These are phyloP conservation scores for Porites lutea DNA, from an alignment of 64 coral and sea anemone genomes.

Conservation along the genomic window DNA sequence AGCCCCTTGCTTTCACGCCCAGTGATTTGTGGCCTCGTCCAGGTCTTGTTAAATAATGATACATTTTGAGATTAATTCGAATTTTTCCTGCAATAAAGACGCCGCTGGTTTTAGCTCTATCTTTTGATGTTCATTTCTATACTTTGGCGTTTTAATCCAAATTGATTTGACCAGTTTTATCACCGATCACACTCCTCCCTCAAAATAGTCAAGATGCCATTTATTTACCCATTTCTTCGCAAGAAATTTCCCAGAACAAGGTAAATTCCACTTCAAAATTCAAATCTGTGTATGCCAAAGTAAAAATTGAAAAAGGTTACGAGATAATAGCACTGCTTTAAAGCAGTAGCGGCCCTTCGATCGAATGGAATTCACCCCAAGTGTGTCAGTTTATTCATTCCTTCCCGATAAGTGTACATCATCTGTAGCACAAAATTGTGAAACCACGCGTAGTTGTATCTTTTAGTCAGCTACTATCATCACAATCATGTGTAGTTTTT, in stretches of 20 bases:
- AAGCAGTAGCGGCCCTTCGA: too few species aligned
- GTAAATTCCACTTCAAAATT: not conserved
- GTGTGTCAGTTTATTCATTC: too few species aligned
- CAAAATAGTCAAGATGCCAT: slow-evolving; percentile 22
- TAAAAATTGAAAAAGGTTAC: too few species aligned
- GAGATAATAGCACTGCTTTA: too few species aligned
- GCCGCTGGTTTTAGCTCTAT: slow-evolving; percentile 8
- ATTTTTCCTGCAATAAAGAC: slow-evolving; percentile 24
- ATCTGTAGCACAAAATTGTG: not conserved
- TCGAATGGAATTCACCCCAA: too few species aligned
- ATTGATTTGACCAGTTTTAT: slow-evolving; percentile 54
- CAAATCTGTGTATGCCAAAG: too few species aligned
- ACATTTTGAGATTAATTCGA: not conserved
- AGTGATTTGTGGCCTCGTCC: too few species aligned
- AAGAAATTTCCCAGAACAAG: not conserved
- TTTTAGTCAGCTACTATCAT: not conserved
- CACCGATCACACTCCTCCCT: not conserved
- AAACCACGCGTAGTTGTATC: not conserved
- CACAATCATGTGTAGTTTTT: too few species aligned
- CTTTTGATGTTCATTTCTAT: not conserved
- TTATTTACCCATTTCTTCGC: not conserved
- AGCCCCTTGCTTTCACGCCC: too few species aligned
- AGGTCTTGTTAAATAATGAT: too few species aligned
- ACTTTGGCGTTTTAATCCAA: slow-evolving; percentile 36
- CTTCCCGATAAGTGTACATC: not conserved